Evolutionary conservation across 2,797 vertebrate species (phyloP), one percentile per base, ranked within the genome.

Genomic region (Enteromius radiatus): DNA sequence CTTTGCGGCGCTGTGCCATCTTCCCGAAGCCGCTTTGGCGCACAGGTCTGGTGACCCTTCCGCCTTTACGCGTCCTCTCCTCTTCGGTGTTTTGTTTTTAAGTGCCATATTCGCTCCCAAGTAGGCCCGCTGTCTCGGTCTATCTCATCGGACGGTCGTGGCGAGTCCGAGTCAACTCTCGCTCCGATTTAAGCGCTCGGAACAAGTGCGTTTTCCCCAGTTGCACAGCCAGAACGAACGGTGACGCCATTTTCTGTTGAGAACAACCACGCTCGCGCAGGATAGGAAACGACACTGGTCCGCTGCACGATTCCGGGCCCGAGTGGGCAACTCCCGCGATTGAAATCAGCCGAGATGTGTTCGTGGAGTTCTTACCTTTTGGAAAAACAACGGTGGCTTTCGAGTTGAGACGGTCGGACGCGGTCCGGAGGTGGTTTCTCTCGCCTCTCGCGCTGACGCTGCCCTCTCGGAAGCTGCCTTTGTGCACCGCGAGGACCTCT

Each of bases 1-100:
- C 93, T 94, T 92, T 92, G 93, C 93, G 92, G 93, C 92, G 94
- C 92, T 87, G 88, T 78, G 92, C 91, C 93, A 92, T 91, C 86
- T 89, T 92, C 87, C 90, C 93, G 90, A 93, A 90, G 91, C 92
- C 90, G 94, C 92, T 89, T 87, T 90, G 91, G 93, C 93, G 93
- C 94, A 94, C 91, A 91, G 91, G 91, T 92, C 93, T 92, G 93
- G 94, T 91, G 94, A 95, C 94, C 94, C 95, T 95, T 95, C 94
- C 95, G 95, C 94, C 94, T 95, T 96, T 96, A 94, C 95, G 95
- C 95, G 95, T 95, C 94, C 93, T 92, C 90, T 91, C 90, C 79
- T 76, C 80, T 73, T 3, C 61, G 76, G 28, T 49, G 21, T 84
- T 84, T 80, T 67, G 75, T 71, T 81, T 56, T 67, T 61, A 84